These are phyloP conservation scores for Gonioctena quinquepunctata DNA, from an alignment of 1,140 invertebrate species.

Conservation along the genomic window DNA sequence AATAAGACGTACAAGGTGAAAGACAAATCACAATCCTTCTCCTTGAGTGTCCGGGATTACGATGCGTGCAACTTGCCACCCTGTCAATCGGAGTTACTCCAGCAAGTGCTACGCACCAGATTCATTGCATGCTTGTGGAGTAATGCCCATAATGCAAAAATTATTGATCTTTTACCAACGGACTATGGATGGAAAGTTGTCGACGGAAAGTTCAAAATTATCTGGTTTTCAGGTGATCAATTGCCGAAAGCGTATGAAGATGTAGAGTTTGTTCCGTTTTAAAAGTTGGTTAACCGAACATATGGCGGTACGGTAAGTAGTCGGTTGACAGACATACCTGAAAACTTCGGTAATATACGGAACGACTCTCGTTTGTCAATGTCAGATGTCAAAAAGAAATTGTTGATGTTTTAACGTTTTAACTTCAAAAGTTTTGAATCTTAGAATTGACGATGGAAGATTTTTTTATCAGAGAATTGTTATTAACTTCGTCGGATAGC, in stretches of 20 bases:
- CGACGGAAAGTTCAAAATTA: constrained; percentile 40
- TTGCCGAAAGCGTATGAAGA: constrained; percentile 44
- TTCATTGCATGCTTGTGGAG: constrained; percentile 32
- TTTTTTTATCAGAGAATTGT: no score
- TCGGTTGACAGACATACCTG: no score
- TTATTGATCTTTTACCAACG: constrained; percentile 14
- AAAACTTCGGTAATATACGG: no score
- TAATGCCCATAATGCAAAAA: not conserved
- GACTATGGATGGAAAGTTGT: constrained; percentile 42
- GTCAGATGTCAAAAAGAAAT: no score
- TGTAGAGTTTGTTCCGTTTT: no score
- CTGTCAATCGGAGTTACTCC: constrained; percentile 39
- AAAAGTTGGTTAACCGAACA: no score
- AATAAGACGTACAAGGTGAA: constrained; percentile 24
- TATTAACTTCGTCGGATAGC: no score
- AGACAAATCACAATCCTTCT: constrained; percentile 10
- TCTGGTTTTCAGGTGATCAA: constrained; percentile 45
- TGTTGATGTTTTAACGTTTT: no score
- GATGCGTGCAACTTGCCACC: constrained; percentile 33
- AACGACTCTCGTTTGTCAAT: no score
- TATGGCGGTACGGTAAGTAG: no score
- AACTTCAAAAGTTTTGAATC: no score
- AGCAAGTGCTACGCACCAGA: constrained; percentile 38
- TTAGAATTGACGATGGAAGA: no score
- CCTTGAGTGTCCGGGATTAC: constrained; percentile 26